Base-by-base conservation (phyloP, 1,140 invertebrate genomes). In the Cotesia chilonis region DNA sequence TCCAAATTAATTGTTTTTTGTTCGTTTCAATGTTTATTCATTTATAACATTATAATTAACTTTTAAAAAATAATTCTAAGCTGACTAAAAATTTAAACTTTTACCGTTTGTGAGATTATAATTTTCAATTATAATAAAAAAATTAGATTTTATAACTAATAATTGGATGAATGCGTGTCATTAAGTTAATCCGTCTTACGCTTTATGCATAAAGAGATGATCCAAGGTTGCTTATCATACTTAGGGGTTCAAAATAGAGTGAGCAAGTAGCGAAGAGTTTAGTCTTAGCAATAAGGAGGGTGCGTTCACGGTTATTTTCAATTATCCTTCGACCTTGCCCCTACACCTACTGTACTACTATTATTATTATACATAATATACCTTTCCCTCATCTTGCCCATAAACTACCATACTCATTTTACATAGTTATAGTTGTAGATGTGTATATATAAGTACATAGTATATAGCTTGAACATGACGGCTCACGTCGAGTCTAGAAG, bases 261-360 rank as follows among this genome's bases (percentile, higher is more conserved):
- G 81, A 77, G 76, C 77, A 73, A 78, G 71, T 80, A 83, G 82
- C 83, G 81, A 80, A 81, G 47, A 54, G 73, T 78, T 79, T 74
- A 77, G 76, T 79, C 80, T 79, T 28, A 57, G 41, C 0, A 47
- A 47, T 47, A 79, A 75, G 12, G 67, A 59, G 68, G 81, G 78
- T 77, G 84, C 82, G 6, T 68, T 37, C 54, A 57, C 73, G 84
- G 84, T 87, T 87, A 87, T 86, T 87, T 87, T 87, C 85, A 87
- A 87, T 87, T 87, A 87, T 83, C 78, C 83, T 78, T 80, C 76
- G 76, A 75, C 78, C 80, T 81, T 81, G 72, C 76, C 76, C 66
- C 57, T 5, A 47, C 41, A 6, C 41, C 5, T 47, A 6, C 41
- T 47, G 10, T 47, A 6, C 41, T 47, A 6, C 41, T 47, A 47